Evolutionary conservation across 2,113 vertebrate species (phyloP).

Genomic region (Patagioenas fasciata): DNA sequence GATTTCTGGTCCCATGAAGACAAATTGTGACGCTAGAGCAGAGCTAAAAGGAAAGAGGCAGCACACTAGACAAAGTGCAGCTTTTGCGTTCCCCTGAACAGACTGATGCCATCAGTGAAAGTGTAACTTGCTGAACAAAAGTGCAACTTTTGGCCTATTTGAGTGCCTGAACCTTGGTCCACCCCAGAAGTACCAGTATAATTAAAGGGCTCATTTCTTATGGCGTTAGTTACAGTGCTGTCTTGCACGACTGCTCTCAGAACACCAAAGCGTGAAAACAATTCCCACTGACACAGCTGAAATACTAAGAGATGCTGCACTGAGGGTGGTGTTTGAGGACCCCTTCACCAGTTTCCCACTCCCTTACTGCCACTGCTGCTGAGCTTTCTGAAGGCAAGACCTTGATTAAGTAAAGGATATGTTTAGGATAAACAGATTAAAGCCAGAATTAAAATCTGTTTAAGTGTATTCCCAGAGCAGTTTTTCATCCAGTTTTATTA

Average conservation of each 20-base stretch:
- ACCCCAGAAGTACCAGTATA: neutral
- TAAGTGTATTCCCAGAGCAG: neutral
- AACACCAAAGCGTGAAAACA: neutral
- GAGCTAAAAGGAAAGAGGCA: neutral
- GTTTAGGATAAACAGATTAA: slow-evolving; percentile 2
- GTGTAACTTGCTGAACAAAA: neutral
- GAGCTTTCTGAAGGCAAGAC: neutral
- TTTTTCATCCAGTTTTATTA: slow-evolving; percentile 17
- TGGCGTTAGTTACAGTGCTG: neutral
- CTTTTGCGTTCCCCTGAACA: neutral
- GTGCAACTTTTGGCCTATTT: neutral
- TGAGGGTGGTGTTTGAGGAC: neutral
- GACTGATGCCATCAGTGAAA: neutral
- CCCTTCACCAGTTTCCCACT: neutral
- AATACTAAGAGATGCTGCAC: neutral
- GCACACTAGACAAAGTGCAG: neutral
- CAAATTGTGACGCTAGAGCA: neutral
- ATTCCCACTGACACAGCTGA: neutral
- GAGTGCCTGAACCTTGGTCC: neutral
- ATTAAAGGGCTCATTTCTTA: neutral
- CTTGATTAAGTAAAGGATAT: neutral
- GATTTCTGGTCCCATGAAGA: neutral
- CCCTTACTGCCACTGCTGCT: neutral
- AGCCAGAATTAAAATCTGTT: neutral
- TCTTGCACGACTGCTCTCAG: neutral